A percentile compares a stretch with the other conserved stretches of the same genome.
Conservation (phyloP, 2,113 vertebrate genomes). For the Lepus timidus region DNA sequence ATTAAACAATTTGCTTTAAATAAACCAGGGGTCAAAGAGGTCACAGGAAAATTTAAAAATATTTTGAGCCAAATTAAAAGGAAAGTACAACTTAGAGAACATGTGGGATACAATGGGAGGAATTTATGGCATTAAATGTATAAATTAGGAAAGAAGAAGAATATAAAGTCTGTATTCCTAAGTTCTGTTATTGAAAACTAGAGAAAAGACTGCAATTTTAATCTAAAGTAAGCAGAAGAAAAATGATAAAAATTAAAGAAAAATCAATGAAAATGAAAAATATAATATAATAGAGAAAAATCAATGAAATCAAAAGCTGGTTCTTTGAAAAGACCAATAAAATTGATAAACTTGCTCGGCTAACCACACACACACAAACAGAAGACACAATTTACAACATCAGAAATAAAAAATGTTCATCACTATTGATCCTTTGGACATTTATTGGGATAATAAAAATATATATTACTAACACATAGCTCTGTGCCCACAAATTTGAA, state of each 20-base stretch:
- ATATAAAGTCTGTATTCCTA: neutral
- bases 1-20: neutral
- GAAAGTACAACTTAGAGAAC: neutral
- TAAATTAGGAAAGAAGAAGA: neutral
- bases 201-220: neutral
- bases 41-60: neutral
- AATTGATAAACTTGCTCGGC: constrained; percentile 6
- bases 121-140: neutral
- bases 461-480: neutral
- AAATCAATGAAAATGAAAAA: constrained; percentile 2
- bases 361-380: neutral
- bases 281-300: constrained; percentile 42
- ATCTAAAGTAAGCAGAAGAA: neutral
- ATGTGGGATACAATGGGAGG: neutral
- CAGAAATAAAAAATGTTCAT: neutral
- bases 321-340: constrained; percentile 20
- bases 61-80: constrained; percentile 36
- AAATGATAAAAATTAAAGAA: constrained; percentile 37
- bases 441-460: constrained; percentile 19
- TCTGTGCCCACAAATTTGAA: neutral
- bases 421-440: neutral
- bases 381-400: neutral
- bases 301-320: constrained; percentile 16
- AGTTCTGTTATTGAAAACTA: neutral
- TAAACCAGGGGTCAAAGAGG: neutral